Conservation (phyloP, 2,113 vertebrate species). For the Ramphastos sulfuratus region DNA sequence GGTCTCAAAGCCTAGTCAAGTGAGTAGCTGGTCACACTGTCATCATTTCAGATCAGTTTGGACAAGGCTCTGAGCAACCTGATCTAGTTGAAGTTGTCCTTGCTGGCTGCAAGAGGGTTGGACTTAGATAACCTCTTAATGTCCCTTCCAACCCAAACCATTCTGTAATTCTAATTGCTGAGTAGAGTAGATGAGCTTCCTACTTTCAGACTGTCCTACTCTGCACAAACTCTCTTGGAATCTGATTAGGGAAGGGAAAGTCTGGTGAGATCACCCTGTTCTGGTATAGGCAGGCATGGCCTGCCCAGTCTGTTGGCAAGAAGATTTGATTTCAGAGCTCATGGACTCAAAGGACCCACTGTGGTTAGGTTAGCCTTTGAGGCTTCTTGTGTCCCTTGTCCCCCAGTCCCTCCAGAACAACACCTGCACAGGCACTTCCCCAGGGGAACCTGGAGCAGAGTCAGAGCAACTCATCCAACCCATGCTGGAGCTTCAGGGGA, state of each 20-base stretch:
- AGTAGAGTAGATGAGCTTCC: not conserved
- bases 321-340: not conserved
- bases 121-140: not conserved
- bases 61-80: not conserved
- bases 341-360: not conserved
- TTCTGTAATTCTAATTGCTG: not conserved
- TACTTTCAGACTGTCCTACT: not conserved
- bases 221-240: not conserved
- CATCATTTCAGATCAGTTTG: not conserved
- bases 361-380: not conserved
- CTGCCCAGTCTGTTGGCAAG: not conserved
- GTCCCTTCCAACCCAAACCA: not conserved
- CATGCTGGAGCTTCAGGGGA: not conserved
- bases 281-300: not conserved
- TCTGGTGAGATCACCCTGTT: not conserved
- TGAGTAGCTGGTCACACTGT: not conserved
- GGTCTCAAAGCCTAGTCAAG: not conserved
- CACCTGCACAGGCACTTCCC: not conserved
- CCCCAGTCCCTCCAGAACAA: not conserved
- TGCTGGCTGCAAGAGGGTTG: not conserved
- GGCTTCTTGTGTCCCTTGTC: not conserved
- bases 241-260: not conserved
- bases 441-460: not conserved
- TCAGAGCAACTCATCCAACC: not conserved
- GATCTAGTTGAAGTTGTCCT: not conserved